Conservation (phyloP, 2,797 vertebrate species). For the Poecilia velifera region DNA sequence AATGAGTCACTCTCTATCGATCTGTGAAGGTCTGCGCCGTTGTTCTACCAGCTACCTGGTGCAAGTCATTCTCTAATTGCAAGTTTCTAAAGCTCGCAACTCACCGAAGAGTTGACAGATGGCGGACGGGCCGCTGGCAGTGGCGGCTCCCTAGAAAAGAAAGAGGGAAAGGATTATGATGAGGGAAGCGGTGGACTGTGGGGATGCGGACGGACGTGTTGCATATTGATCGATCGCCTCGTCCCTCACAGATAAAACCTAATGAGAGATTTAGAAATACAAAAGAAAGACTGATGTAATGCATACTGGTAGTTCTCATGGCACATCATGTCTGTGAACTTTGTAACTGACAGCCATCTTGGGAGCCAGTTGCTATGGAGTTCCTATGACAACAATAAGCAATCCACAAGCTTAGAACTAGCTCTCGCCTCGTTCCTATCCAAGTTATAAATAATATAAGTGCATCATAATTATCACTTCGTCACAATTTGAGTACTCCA, state of each 20-base stretch:
- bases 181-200: conserved; percentile 21
- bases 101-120: conserved; percentile 48
- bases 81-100: conserved; percentile 33
- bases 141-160: conserved; percentile 11
- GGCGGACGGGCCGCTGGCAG: conserved; percentile 34
- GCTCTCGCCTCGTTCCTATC: no score
- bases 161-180: conserved; percentile 17
- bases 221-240: conserved; percentile 64
- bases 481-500: no score
- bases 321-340: no score
- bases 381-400: no score
- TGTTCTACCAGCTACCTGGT: conserved; percentile 56
- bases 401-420: no score
- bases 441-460: no score
- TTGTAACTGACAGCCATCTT: no score
- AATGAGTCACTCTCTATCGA: conserved; percentile 67
- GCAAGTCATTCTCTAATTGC: conserved; percentile 59
- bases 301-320: neutral
- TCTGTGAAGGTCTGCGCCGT: conserved; percentile 65
- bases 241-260: conserved; percentile 67
- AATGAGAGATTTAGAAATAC: conserved; percentile 68
- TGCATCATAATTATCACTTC: no score
- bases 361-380: neutral
- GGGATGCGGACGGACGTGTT: conserved; percentile 28
- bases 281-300: conserved; percentile 12